phyloP scores from a whole-genome alignment of 2,888 invertebrate species.

The Galerucella nymphaeae region DNA sequence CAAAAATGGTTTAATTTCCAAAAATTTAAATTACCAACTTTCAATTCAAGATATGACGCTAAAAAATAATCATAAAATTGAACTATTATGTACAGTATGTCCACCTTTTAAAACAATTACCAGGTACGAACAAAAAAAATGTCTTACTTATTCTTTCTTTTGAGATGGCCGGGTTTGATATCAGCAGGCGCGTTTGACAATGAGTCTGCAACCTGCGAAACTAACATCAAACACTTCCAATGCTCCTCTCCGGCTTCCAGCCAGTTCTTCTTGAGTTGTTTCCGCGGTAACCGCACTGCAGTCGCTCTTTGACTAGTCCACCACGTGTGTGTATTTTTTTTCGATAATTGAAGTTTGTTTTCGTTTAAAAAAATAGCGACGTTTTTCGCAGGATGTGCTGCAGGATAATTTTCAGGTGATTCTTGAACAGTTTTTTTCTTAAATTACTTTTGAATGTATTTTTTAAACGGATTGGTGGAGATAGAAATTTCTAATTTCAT shows the following conservation, averaged over 20 bases:
- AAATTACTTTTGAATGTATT: too few relatives aligned
- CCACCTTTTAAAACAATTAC: too few relatives aligned
- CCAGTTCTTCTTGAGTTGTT: constrained; percentile 28
- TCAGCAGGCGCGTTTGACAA: constrained; percentile 32
- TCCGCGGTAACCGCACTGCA: constrained; percentile 14
- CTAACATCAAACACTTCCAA: constrained; percentile 20
- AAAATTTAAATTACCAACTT: too few relatives aligned
- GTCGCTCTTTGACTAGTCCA: background rate
- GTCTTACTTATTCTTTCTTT: background rate
- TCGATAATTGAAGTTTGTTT: background rate
- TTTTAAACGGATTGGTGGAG: too few relatives aligned
- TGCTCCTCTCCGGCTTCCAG: constrained; percentile 18
- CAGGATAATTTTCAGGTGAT: background rate
- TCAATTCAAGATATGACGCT: too few relatives aligned
- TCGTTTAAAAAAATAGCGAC: constrained; percentile 4
- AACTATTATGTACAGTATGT: too few relatives aligned
- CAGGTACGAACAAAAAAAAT: too few relatives aligned
- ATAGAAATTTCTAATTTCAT: too few relatives aligned
- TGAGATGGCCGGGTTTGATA: constrained; percentile 1
- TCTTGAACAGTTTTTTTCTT: too few relatives aligned
- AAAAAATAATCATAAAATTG: too few relatives aligned
- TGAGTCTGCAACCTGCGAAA: constrained; percentile 14
- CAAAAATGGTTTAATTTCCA: too few relatives aligned
- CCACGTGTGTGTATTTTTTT: constrained; percentile 23
- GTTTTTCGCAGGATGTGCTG: constrained; percentile 1